Evolutionary conservation across 2,113 vertebrate species (phyloP), one percentile per base, ranked within the genome.

Genomic region (Tychaedon coryphoeus): DNA sequence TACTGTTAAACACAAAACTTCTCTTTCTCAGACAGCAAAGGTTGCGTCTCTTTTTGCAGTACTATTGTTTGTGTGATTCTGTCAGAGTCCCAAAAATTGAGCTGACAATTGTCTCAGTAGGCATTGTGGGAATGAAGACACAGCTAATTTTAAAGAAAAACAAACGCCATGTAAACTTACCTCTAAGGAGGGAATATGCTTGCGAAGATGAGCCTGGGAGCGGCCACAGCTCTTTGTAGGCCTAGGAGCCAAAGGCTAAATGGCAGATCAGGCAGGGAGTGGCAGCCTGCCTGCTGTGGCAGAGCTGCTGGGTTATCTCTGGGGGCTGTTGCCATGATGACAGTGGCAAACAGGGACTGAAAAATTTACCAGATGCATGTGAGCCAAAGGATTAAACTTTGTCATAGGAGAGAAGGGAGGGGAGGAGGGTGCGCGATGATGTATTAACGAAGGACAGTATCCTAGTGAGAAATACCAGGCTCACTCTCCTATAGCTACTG

Each of bases 311-410:
- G 42, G 33, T 83, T 86, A 94, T 92, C 92, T 95, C 88, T 72
- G 38, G 72, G 90, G 75, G 81, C 67, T 93, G 67, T 93, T 94
- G 72, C 60, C 73, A 40, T 77, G 78, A 93, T 69, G 54, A 85
- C 77, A 43, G 70, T 90, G 92, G 85, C 90, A 95, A 92, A 90
- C 48, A 71, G 78, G 94, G 75, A 65, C 78, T 94, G 82, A 86
- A 94, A 96, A 95, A 94, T 74, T 77, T 80, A 92, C 88, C 88
- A 90, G 85, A 83, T 88, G 78, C 2, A 0, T 88, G 82, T 83
- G 85, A 96, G 78, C 88, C 71, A 78, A 70, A 96, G 88, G 78
- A 80, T 95, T 95, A 88, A 96, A 92, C 81, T 95, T 96, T 70
- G 85, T 83, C 72, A 74, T 77, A 88, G 56, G 58, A 70, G 70